Percentiles rank a stretch among this genome's conserved stretches.
These are phyloP conservation scores for Ageneiosus marmoratus DNA, from an alignment of 2,113 vertebrate genomes.

Conservation along the genomic window DNA sequence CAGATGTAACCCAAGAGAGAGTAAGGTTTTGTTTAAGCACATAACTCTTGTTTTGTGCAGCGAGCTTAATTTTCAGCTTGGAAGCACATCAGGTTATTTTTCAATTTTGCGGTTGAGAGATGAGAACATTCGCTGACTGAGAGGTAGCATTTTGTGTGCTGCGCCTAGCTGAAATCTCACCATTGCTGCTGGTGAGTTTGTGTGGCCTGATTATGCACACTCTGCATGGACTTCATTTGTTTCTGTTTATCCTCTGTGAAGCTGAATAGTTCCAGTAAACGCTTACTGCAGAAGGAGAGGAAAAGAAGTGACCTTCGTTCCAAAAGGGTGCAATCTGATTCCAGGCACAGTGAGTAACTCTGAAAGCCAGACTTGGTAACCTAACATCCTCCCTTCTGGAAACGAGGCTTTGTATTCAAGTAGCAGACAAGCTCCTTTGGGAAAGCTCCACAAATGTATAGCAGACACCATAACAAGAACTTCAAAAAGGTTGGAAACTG, in stretches of 20 bases:
- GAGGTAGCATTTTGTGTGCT: slow-evolving; percentile 23
- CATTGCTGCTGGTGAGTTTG: slow-evolving; percentile 24
- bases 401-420: slow-evolving; percentile 37
- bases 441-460: slow-evolving; percentile 33
- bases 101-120: slow-evolving; percentile 69
- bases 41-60: slow-evolving; percentile 59
- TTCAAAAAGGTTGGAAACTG: slow-evolving; percentile 23
- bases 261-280: slow-evolving; percentile 52
- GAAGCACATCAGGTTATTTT: slow-evolving; percentile 63
- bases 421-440: slow-evolving; percentile 35
- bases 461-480: slow-evolving; percentile 20
- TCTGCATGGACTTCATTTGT: slow-evolving; percentile 55
- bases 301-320: slow-evolving; percentile 34
- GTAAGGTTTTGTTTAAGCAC: slow-evolving; percentile 53
- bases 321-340: slow-evolving; percentile 42
- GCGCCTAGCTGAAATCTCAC: slow-evolving; percentile 24
- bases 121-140: slow-evolving; percentile 55
- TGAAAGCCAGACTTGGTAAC: slow-evolving; percentile 39
- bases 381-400: slow-evolving; percentile 28
- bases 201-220: slow-evolving; percentile 38
- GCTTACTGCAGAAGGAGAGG: slow-evolving; percentile 50
- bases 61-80: slow-evolving; percentile 57
- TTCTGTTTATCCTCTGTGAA: slow-evolving; percentile 55
- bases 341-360: slow-evolving; percentile 37
- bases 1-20: slow-evolving; percentile 49